Conservation (phyloP, 2,113 vertebrate species). For the Turnix velox region DNA sequence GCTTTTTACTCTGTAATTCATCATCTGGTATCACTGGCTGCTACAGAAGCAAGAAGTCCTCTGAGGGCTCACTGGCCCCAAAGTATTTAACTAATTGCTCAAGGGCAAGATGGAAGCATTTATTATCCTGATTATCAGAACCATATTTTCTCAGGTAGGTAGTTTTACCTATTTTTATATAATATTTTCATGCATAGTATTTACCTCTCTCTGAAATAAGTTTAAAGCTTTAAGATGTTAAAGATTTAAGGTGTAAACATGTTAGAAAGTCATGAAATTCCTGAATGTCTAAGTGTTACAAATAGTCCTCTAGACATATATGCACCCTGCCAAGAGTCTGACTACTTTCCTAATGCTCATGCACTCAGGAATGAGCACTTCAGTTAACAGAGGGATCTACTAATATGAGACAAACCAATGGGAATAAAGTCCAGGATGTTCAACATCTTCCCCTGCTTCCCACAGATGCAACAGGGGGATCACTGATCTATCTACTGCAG, state of each 20-base stretch:
- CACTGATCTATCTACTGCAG: background rate
- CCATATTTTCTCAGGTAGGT: background rate
- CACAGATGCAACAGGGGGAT: background rate
- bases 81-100: background rate
- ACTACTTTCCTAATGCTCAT: background rate
- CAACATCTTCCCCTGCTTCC: background rate
- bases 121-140: background rate
- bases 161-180: background rate
- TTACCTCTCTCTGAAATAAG: background rate
- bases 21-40: background rate
- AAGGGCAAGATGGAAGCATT: background rate
- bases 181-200: background rate
- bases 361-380: background rate
- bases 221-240: background rate
- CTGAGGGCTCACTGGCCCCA: background rate
- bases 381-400: background rate
- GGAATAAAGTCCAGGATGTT: background rate
- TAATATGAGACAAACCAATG: background rate
- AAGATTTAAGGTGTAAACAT: background rate
- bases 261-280: background rate
- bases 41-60: background rate
- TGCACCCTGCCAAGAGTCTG: background rate
- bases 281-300: background rate
- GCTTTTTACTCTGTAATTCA: background rate
- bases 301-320: background rate